Percentiles rank a stretch among this genome's conserved stretches.
Evolutionary conservation across 2,797 vertebrate species (phyloP).

Genomic region (Chiloscyllium punctatum): DNA sequence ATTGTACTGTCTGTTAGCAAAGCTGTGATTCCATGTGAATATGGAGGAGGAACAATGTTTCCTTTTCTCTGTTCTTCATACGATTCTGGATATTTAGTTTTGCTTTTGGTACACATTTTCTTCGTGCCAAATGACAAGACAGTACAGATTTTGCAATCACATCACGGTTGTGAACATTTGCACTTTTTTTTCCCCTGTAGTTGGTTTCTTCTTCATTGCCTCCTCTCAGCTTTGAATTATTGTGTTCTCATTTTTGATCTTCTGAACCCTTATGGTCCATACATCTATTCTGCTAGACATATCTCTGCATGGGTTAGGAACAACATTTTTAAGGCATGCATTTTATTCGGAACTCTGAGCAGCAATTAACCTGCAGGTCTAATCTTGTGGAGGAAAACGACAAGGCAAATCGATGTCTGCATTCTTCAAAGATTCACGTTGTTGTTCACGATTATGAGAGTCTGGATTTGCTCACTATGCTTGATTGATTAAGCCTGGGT

Average conservation of each 20-base stretch:
- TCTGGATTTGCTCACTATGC: no score
- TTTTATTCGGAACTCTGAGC: neutral
- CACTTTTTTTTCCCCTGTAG: neutral
- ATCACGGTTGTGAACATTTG: conserved; percentile 22
- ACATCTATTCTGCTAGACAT: conserved; percentile 18
- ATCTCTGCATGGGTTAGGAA: conserved; percentile 29
- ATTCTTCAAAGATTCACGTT: no score
- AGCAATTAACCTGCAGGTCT: no score
- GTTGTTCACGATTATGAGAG: no score
- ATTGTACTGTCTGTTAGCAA: neutral
- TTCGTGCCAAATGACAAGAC: conserved; percentile 28
- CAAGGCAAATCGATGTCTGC: neutral
- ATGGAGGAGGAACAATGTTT: no score
- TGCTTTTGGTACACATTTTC: conserved; percentile 31
- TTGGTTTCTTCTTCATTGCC: conserved; percentile 25
- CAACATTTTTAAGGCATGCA: neutral
- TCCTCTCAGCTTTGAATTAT: conserved; percentile 22
- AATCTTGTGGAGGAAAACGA: neutral
- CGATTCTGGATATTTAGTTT: conserved; percentile 32
- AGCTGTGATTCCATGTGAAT: neutral
- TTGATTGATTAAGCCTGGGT: no score
- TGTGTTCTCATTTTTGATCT: conserved; percentile 36
- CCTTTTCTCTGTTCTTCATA: conserved; percentile 24
- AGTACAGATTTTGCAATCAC: conserved; percentile 30
- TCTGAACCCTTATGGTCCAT: conserved; percentile 4